Evolutionary conservation across 2,797 vertebrate species (phyloP).

Genomic region (Nannoperca obscura): DNA sequence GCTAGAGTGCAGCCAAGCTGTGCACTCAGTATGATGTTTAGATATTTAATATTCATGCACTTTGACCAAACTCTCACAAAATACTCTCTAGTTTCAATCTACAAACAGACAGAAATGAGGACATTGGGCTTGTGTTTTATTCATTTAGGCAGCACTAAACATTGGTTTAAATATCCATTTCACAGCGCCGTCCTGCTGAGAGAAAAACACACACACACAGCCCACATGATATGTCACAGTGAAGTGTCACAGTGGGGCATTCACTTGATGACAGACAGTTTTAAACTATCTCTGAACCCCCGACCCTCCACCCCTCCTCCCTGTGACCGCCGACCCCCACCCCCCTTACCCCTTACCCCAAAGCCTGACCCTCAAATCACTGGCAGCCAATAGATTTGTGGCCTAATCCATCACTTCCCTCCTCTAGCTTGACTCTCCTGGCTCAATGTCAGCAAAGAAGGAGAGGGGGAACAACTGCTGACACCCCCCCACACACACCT

Average conservation of each 20-base stretch:
- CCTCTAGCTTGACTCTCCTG: conserved; percentile 74
- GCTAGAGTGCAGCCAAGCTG: background rate
- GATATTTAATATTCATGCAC: background rate
- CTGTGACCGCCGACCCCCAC: conserved; percentile 54
- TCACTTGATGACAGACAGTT: conserved; percentile 67
- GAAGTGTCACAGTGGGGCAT: conserved; percentile 48
- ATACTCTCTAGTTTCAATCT: background rate
- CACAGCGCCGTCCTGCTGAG: background rate
- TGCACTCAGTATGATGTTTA: background rate
- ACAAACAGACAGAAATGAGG: background rate
- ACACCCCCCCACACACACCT: conserved; percentile 27
- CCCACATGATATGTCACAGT: conserved; percentile 35
- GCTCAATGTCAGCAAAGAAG: conserved; percentile 73
- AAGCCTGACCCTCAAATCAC: conserved; percentile 70
- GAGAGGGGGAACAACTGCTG: conserved; percentile 67
- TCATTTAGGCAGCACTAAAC: conserved; percentile 4
- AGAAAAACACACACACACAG: background rate
- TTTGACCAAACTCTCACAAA: conserved; percentile 2
- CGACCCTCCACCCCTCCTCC: conserved; percentile 55
- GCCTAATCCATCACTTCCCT: conserved; percentile 81
- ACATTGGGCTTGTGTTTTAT: background rate
- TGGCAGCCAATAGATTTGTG: conserved; percentile 80
- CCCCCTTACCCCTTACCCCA: conserved; percentile 38
- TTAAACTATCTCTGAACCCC: conserved; percentile 71
- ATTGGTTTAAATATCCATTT: conserved; percentile 1